These are phyloP conservation scores for Lophotriccus pileatus DNA, from an alignment of 2,797 vertebrate species.

Conservation along the genomic window DNA sequence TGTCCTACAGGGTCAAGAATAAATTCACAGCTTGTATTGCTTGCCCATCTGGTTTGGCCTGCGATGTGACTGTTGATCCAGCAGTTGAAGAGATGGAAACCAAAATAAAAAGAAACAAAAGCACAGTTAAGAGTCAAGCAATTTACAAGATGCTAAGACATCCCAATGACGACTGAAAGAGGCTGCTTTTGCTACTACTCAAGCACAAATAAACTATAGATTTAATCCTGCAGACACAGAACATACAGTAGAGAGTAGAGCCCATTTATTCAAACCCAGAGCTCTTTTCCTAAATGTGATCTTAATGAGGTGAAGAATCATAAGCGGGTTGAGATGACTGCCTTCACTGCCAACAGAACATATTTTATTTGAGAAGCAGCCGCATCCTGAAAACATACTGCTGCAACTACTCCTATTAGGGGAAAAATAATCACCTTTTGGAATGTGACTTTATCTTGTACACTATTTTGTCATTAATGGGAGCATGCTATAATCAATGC, in stretches of 20 bases:
- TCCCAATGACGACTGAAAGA: neutral
- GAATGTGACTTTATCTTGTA: neutral
- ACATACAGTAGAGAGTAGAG: neutral
- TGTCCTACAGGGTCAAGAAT: neutral
- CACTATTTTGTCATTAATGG: neutral
- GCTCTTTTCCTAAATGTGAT: slow-evolving; percentile 39
- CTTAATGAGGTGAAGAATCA: slow-evolving; percentile 53
- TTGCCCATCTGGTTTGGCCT: slow-evolving; percentile 40
- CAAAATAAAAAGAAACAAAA: slow-evolving; percentile 57
- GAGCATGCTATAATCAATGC: rapidly evolving
- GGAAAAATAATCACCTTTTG: neutral
- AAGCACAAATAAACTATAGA: slow-evolving; percentile 25
- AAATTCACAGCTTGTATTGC: slow-evolving; percentile 61
- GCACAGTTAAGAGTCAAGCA: slow-evolving; percentile 12
- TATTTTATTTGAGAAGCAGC: neutral
- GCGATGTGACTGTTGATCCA: slow-evolving; percentile 44
- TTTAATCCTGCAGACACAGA: slow-evolving; percentile 1
- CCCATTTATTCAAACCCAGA: slow-evolving; percentile 17
- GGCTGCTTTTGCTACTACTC: neutral
- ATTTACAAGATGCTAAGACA: neutral
- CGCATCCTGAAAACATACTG: neutral
- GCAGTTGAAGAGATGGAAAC: slow-evolving; percentile 31
- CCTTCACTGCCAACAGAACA: slow-evolving; percentile 2
- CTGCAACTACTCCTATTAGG: neutral
- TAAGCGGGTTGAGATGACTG: neutral